These are phyloP conservation scores for Phyllopteryx taeniolatus DNA, from an alignment of 2,113 vertebrate genomes.

Conservation along the genomic window DNA sequence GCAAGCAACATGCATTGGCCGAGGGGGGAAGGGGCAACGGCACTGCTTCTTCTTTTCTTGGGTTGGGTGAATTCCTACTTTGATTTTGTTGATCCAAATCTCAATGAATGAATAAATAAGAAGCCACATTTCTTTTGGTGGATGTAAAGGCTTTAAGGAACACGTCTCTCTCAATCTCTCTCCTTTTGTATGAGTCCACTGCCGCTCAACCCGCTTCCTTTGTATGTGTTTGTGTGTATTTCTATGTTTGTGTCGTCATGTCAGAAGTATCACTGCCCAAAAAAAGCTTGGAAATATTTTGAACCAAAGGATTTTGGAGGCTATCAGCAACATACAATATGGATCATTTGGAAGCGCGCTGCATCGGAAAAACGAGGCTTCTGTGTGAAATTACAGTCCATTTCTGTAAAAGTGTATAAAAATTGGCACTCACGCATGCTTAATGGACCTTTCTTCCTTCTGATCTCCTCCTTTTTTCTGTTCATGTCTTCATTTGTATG, in stretches of 20 bases:
- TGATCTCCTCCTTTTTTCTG: conserved; percentile 31
- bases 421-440: conserved; percentile 76
- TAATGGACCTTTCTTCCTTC: conserved; percentile 65
- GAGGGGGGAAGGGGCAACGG: conserved; percentile 27
- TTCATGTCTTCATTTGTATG: conserved; percentile 33
- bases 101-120: conserved; percentile 71
- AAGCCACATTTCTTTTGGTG: conserved; percentile 76
- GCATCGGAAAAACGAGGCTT: conserved; percentile 3
- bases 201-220: conserved; percentile 48
- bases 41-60: conserved; percentile 54
- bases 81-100: conserved; percentile 39
- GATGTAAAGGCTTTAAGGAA: conserved; percentile 65
- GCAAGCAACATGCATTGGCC: conserved; percentile 17
- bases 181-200: conserved; percentile 27
- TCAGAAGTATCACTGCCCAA: conserved; percentile 68
- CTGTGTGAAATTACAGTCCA: conserved; percentile 42
- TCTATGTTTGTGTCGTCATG: conserved; percentile 57
- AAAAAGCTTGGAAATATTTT: conserved; percentile 28
- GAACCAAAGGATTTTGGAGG: conserved; percentile 53
- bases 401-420: conserved; percentile 51
- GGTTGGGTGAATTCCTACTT: conserved; percentile 18
- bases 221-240: conserved; percentile 59
- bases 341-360: conserved; percentile 44
- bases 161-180: conserved; percentile 50
- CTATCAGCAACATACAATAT: conserved; percentile 31